These are phyloP conservation scores for Rhopilema esculentum DNA, from an alignment of 30 jellyfish, hydroid and myxozoan species.

Conservation along the genomic window DNA sequence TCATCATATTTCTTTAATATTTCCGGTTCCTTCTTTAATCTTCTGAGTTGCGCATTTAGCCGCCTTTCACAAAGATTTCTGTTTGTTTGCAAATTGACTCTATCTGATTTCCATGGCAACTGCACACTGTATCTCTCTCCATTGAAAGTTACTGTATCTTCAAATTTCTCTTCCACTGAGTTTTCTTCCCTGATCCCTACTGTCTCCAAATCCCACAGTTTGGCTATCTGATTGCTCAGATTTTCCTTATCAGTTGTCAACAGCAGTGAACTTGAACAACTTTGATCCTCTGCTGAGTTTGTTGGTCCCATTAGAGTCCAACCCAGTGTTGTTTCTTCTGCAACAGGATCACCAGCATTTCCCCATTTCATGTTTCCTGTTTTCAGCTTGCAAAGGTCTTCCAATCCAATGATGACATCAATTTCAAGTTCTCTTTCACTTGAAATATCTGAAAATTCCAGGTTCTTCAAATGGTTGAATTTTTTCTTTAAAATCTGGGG, in stretches of 20 bases:
- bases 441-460: background rate
- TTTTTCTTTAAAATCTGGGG: constrained; percentile 16
- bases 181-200: constrained; percentile 26
- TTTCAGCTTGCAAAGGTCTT: constrained; percentile 6
- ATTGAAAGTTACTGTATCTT: background rate
- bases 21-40: background rate
- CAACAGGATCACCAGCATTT: constrained; percentile 33
- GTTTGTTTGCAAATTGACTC: background rate
- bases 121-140: background rate
- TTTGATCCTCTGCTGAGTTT: constrained; percentile 4
- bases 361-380: constrained; percentile 25
- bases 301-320: constrained; percentile 56
- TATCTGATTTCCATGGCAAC: background rate
- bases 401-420: background rate
- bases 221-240: background rate
- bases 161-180: background rate
- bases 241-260: background rate
- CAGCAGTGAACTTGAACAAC: constrained; percentile 5
- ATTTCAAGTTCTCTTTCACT: background rate
- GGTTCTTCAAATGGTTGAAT: constrained; percentile 16
- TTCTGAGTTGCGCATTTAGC: background rate
- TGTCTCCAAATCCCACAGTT: constrained; percentile 62
- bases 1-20: background rate
- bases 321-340: constrained; percentile 38
- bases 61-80: background rate